Evolutionary conservation across 2,888 invertebrate species (phyloP), one percentile per base, ranked within the genome.

Genomic region (Poecilus cupreus): DNA sequence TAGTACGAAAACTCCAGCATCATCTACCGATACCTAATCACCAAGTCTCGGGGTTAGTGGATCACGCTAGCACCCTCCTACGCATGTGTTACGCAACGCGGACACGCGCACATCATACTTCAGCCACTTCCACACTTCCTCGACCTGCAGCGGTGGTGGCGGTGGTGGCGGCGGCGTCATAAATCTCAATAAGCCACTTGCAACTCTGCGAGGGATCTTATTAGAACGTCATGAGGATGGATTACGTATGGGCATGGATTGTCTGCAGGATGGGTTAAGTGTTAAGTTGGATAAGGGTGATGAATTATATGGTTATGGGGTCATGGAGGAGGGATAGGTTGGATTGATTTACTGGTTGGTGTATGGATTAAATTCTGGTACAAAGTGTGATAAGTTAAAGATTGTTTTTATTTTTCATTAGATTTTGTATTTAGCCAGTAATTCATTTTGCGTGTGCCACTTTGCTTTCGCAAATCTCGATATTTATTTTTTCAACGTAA

Each of bases 151-250:
- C 32, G 8, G 32, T 8, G 4, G 32, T 0, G 32, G 4, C 8
- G 32, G 32, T 6, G 1, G 32, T 6, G 32, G 4, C 32, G 32
- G 43, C 11, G 13, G 43, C 11, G 43, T 43, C 13, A 60, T 60
- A 60, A 60, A 60, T 60, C 60, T 60, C 60, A 60, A 60, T 60
- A 60, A 43, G 49, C 49, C 49, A 49, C 49, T 16, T 16, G 49
- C 2, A 49, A 49, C 49, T 49, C 49, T 5, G 49, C 8, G 49
- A 49, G 49, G 10, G 16, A 49, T 49, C 49, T 49, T 49, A 49
- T 49, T 49, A 49, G 49, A n/a, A 49, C 49, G 16, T 49, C 49
- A 49, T 16, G n/a, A 3, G 0, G 32, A 8, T 32, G 8, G 32
- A 32, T 32, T 32, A 32, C 32, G 32, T 8, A 32, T 8, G 32